Percentiles rank a stretch among this genome's conserved stretches.
Conservation (phyloP, 2,113 vertebrate genomes). For the Misgurnus mizolepis region DNA sequence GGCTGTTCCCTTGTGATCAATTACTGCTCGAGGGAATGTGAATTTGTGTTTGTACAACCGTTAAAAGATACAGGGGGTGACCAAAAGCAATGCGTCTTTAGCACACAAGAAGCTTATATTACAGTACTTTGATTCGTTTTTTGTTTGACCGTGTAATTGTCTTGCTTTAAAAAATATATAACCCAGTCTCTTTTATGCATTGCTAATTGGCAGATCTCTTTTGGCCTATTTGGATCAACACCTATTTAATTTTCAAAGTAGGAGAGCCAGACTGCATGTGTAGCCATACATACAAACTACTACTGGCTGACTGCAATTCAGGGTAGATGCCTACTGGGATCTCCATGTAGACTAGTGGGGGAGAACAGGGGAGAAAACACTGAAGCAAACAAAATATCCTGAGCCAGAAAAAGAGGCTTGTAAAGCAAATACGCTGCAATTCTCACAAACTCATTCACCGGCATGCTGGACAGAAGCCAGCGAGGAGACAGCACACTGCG, state of each 20-base stretch:
- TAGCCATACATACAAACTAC: background rate
- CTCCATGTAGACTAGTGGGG: background rate
- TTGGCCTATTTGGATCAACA: background rate
- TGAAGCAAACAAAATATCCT: conserved; percentile 1
- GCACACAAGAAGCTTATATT: no score
- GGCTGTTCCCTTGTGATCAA: conserved; percentile 1
- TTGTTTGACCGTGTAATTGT: background rate
- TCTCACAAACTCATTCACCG: background rate
- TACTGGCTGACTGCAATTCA: conserved; percentile 16
- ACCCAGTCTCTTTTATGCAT: background rate
- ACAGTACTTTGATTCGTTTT: background rate
- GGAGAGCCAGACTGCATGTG: background rate
- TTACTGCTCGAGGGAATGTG: background rate
- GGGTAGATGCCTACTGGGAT: conserved; percentile 19
- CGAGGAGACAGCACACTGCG: conserved; percentile 29
- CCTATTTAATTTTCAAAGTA: conserved; percentile 38
- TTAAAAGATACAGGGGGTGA: background rate
- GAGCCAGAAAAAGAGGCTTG: conserved; percentile 15
- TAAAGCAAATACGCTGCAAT: conserved; percentile 25
- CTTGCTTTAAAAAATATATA: background rate
- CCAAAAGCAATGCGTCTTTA: background rate
- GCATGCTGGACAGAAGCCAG: background rate
- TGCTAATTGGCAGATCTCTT: background rate
- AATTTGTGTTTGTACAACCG: background rate
- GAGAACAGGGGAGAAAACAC: background rate